Percentiles rank a stretch among this genome's conserved stretches.
phyloP scores from a whole-genome alignment of 1,140 invertebrate species.

The Drosophila arawakana region DNA sequence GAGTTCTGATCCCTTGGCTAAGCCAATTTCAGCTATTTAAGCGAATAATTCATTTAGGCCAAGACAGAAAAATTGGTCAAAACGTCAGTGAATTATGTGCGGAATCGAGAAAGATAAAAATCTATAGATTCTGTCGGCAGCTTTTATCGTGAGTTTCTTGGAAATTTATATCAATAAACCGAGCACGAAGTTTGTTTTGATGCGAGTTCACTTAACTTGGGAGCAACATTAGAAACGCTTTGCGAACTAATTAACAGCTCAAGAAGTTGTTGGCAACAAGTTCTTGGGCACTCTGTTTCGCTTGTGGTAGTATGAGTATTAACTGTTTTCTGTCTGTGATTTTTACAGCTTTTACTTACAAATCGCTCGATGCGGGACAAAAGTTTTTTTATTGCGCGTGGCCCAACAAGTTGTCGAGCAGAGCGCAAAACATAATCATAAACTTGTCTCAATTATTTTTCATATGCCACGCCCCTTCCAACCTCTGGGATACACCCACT shows the following conservation, averaged over 20 bases:
- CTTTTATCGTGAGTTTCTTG: constrained; percentile 35
- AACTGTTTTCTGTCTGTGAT: constrained; percentile 79
- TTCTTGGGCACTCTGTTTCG: background rate
- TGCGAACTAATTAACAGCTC: constrained; percentile 72
- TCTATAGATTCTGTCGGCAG: constrained; percentile 38
- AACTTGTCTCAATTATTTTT: constrained; percentile 83
- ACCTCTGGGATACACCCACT: background rate
- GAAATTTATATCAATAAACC: constrained; percentile 67
- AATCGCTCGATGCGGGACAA: constrained; percentile 60
- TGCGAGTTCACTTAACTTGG: constrained; percentile 62
- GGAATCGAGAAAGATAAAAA: constrained; percentile 50
- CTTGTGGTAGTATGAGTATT: constrained; percentile 29
- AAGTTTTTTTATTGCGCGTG: constrained; percentile 56
- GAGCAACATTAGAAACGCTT: constrained; percentile 71
- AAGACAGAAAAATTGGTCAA: constrained; percentile 47
- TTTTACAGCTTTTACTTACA: constrained; percentile 77
- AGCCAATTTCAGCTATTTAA: constrained; percentile 23
- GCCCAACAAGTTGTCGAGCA: constrained; percentile 48
- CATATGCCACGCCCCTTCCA: constrained; percentile 54
- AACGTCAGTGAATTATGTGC: constrained; percentile 52
- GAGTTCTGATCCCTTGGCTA: background rate
- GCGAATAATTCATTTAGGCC: constrained; percentile 61
- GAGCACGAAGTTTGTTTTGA: constrained; percentile 48
- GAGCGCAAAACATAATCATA: constrained; percentile 67
- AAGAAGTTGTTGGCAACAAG: constrained; percentile 42